phyloP scores from a whole-genome alignment of 2,888 invertebrate genomes.

The Troides helena region DNA sequence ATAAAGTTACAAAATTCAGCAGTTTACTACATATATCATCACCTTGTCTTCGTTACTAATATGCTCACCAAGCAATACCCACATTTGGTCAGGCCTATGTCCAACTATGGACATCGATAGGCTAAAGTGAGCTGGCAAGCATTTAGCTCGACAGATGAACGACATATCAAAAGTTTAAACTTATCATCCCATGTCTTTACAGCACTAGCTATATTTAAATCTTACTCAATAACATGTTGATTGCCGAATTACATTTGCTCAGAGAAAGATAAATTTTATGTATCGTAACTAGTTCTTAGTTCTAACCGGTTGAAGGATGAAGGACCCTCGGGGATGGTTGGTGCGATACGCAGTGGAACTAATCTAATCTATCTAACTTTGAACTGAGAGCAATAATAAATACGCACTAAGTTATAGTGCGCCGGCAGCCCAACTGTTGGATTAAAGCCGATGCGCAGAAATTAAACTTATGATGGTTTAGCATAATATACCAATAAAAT shows the following conservation, averaged over 20 bases:
- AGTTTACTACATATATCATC: too few relatives aligned
- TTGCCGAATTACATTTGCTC: neutral
- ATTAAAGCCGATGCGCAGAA: constrained; percentile 36
- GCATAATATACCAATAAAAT: neutral
- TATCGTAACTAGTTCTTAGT: constrained; percentile 11
- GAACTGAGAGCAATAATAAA: constrained; percentile 54
- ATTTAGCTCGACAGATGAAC: too few relatives aligned
- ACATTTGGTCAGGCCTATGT: too few relatives aligned
- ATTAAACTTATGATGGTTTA: constrained; percentile 21
- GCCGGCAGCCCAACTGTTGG: constrained; percentile 46
- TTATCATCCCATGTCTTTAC: too few relatives aligned
- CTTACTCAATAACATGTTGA: neutral
- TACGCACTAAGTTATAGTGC: constrained; percentile 53
- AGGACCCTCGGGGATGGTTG: constrained; percentile 37
- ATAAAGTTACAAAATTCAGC: too few relatives aligned
- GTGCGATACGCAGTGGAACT: constrained; percentile 57
- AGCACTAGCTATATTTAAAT: too few relatives aligned
- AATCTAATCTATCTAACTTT: constrained; percentile 59
- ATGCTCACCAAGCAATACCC: too few relatives aligned
- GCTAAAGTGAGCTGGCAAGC: too few relatives aligned
- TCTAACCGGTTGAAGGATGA: constrained; percentile 10
- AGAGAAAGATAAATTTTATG: neutral
- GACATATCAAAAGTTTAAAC: too few relatives aligned
- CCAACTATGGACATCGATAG: too few relatives aligned
- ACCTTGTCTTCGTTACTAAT: too few relatives aligned